A percentile compares a stretch with the other conserved stretches of the same genome.
Evolutionary conservation across 2,113 vertebrate genomes (phyloP).

Genomic region (Stegostoma tigrinum): DNA sequence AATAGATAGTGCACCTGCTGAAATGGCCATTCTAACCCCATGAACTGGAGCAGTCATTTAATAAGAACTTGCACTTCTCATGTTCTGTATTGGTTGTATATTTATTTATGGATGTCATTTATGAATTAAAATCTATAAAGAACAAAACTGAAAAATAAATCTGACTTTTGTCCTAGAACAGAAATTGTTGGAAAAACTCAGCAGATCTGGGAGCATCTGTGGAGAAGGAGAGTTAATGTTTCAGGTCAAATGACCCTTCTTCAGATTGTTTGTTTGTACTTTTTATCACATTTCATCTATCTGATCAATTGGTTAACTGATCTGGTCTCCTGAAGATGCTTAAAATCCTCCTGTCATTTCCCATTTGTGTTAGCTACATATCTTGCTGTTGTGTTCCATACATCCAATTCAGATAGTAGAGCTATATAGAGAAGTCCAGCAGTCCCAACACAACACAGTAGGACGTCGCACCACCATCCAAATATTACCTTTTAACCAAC

Average conservation of each 20-base stretch:
- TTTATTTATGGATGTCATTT: constrained; percentile 23
- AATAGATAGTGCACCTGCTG: background rate
- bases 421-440: background rate
- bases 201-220: too few species aligned
- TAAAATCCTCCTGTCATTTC: background rate
- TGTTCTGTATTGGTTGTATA: background rate
- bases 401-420: background rate
- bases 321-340: background rate
- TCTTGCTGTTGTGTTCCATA: background rate
- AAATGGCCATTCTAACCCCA: background rate
- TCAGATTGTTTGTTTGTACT: too few species aligned
- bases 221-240: too few species aligned
- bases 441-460: background rate
- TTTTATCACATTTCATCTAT: background rate
- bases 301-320: background rate
- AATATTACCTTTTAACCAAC: background rate
- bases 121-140: constrained; percentile 27
- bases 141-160: background rate
- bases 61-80: background rate
- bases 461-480: background rate
- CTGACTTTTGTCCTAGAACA: background rate
- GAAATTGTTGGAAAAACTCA: too few species aligned
- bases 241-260: too few species aligned
- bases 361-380: background rate
- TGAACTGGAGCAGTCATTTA: background rate